Percentiles rank a stretch among this genome's conserved stretches.
phyloP scores from a whole-genome alignment of 2,797 vertebrate species.

The Hippopotamyrus pictus region DNA sequence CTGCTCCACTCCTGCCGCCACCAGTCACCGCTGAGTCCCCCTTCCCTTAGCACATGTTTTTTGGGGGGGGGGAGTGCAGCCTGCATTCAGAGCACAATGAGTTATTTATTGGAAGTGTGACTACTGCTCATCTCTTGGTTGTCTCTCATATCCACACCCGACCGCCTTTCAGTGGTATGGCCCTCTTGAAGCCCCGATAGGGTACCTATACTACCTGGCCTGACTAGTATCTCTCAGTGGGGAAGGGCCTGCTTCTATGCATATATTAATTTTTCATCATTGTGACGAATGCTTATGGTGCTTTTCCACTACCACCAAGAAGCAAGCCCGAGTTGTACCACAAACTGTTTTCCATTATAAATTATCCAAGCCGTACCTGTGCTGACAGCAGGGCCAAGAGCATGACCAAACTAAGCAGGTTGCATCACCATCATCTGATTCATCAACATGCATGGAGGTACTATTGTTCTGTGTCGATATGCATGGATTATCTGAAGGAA shows the following conservation, averaged over 20 bases:
- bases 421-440: neutral
- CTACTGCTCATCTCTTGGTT: neutral
- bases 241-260: neutral
- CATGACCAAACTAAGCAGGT: neutral
- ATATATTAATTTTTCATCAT: neutral
- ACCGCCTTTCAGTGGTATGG: neutral
- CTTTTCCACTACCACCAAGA: neutral
- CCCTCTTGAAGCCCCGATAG: neutral
- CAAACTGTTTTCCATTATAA: neutral
- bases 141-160: neutral
- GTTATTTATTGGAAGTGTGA: constrained; percentile 8
- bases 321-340: neutral
- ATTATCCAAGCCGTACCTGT: neutral
- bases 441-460: neutral
- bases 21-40: constrained; percentile 7
- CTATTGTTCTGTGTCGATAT: neutral
- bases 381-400: neutral
- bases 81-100: constrained; percentile 1
- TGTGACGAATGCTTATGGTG: neutral
- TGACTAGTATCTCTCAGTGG: neutral
- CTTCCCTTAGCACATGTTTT: neutral
- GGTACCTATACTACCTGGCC: neutral
- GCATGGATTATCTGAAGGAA: neutral
- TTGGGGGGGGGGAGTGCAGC: neutral
- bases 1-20: neutral